Base-by-base conservation (phyloP, 2,797 vertebrate species). In the Eulemur rubriventer region DNA sequence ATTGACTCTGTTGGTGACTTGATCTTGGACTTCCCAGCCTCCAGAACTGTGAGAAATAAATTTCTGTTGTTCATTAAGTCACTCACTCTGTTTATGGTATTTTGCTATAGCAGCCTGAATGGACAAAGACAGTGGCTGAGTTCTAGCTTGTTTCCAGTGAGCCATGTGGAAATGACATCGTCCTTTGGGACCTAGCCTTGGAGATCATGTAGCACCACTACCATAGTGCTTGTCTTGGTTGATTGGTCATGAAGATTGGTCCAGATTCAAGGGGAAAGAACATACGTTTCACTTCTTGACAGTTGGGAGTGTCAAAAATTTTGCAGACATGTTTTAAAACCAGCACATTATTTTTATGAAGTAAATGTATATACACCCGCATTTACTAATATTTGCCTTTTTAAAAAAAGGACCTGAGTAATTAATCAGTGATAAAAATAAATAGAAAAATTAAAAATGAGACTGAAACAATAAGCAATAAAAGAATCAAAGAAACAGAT, bases 281-380 rank as follows among this genome's bases (percentile, higher is more conserved):
- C 48, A 43, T 28, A 57, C 17, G 20, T 70, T 59, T 14, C 4
- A 73, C 8, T 75, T 80, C 26, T 93, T 63, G 13, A n/a, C 72
- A 48, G 38, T 33, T 57, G 4, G 59, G 13, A 72, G 22, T 84
- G 9, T 73, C 14, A 89, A 93, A 93, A 57, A 3, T 43, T 67
- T 84, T 38, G 24, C 14, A 86, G 79, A 86, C 24, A 24, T 93
- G 30, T 30, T 89, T 94, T 69, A 75, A 93, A 93, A 91, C 20
- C 4, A 88, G 3, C 38, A 35, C 35, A 38, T 72, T 65, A 59
- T 85, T 95, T 92, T 63, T 41, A 76, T 73, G 18, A 79, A 92
- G 16, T 78, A 69, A 92, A 48, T 24, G 7, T 67, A 10, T 61
- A 50, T 18, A 73, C 10, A 28, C 10, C 4, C 81, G 0, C 33